Conservation (phyloP, 2,888 invertebrate genomes). For the Hemaris fuciformis region DNA sequence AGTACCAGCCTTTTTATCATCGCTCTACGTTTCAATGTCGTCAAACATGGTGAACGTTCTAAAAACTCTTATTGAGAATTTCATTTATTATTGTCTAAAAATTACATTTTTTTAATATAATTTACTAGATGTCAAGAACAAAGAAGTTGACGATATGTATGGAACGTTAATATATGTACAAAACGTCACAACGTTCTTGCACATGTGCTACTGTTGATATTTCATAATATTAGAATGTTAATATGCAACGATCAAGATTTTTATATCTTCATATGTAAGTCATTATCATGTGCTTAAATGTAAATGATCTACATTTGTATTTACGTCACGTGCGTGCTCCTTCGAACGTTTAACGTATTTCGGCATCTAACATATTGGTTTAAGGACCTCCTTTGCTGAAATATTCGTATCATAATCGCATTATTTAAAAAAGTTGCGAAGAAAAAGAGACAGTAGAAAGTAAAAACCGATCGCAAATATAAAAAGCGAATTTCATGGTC, state of each 20-base stretch:
- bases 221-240: neutral
- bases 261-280: neutral
- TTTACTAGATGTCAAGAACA: neutral
- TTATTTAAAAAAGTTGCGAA: neutral
- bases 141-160: neutral
- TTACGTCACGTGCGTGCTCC: constrained; percentile 1
- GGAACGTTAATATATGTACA: neutral
- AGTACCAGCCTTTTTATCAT: neutral
- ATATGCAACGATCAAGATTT: neutral
- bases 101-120: neutral
- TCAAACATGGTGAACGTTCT: neutral
- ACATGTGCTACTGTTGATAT: neutral
- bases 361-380: neutral
- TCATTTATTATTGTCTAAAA: too few relatives aligned
- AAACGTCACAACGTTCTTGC: neutral
- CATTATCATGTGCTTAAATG: neutral
- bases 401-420: neutral
- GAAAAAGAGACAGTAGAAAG: neutral
- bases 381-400: neutral
- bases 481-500: neutral
- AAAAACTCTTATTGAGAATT: too few relatives aligned
- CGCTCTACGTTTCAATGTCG: neutral
- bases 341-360: neutral
- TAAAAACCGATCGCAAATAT: neutral
- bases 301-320: neutral